Base-by-base conservation (phyloP, 2,113 vertebrate genomes). In the human region DNA sequence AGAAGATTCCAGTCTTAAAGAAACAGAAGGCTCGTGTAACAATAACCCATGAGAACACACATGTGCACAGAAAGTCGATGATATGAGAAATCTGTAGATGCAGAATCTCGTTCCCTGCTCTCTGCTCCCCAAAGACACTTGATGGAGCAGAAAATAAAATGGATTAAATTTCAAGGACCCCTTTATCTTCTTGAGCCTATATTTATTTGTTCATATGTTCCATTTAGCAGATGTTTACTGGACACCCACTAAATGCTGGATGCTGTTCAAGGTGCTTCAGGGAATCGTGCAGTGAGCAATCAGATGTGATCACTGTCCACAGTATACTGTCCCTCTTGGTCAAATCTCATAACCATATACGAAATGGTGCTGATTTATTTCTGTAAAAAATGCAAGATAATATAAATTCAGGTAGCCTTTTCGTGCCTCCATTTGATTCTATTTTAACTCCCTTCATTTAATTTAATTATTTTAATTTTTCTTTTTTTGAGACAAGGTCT, bases 1-100 rank as follows among this genome's bases (percentile, higher is more conserved):
- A 27, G 90, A 85, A 59, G 84, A 96, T 22, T 38, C 55, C 0
- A 38, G 80, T 92, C 93, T 97, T 89, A 89, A 97, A 97, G 94
- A 97, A 96, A n/a, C 80, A 96, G 70, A 92, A 82, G 94, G 20
- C 80, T 35, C 17, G 7, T 17, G 55, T 72, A 22, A 55, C 0
- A 43, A 10, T 55, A 40, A 32, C 2, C 84, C n/a, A 2, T 0
- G 4, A 43, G 2, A 6, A 64, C 1, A 4, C 38, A 7, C 30
- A 40, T 0, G 0, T 7, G 13, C 27, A 17, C 59, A 35, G 18
- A 16, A 82, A 76, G 82, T 32, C 81, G 23, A 10, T 2, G 55
- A 27, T 2, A 1, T 0, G 9, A 22, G 59, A 64, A 75, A 30
- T 16, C 48, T 10, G n/a, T 16, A 22, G 3, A 2, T 0, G 25